Evolutionary conservation across 2,888 invertebrate species (phyloP).

Genomic region (Bruchidius siliquastri): DNA sequence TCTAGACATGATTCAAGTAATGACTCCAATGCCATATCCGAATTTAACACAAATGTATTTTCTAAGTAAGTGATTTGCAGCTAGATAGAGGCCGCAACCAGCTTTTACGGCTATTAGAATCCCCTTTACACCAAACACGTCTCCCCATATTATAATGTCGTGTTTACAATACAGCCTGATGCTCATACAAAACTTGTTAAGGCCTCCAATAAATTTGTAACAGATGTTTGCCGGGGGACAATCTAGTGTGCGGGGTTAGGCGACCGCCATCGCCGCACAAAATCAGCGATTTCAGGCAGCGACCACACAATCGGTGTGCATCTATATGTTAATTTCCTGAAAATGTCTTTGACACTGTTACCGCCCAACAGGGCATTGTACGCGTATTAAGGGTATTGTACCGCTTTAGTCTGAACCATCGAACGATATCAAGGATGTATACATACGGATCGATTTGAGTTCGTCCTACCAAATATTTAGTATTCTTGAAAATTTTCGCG

Average conservation of each 20-base stretch:
- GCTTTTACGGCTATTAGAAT: background rate
- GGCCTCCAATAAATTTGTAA: conserved; percentile 23
- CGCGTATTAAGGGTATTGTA: background rate
- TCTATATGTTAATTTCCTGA: background rate
- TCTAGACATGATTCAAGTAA: too few relatives aligned
- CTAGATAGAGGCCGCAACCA: background rate
- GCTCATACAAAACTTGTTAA: conserved; percentile 10
- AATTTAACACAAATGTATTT: too few relatives aligned
- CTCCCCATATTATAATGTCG: background rate
- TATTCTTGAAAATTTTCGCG: too few relatives aligned
- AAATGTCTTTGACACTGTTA: background rate
- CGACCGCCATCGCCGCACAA: background rate
- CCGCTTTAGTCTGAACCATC: background rate
- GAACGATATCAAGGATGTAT: background rate
- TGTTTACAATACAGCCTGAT: background rate
- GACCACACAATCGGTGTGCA: background rate
- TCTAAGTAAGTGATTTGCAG: too few relatives aligned
- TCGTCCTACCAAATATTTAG: too few relatives aligned
- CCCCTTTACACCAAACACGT: background rate
- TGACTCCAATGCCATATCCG: too few relatives aligned
- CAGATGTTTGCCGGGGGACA: conserved; percentile 37
- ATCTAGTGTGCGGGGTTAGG: background rate
- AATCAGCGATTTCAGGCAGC: background rate
- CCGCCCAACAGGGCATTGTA: background rate
- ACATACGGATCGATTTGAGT: too few relatives aligned